phyloP scores from a whole-genome alignment of 2,113 vertebrate species.

The Caranx melampygus region DNA sequence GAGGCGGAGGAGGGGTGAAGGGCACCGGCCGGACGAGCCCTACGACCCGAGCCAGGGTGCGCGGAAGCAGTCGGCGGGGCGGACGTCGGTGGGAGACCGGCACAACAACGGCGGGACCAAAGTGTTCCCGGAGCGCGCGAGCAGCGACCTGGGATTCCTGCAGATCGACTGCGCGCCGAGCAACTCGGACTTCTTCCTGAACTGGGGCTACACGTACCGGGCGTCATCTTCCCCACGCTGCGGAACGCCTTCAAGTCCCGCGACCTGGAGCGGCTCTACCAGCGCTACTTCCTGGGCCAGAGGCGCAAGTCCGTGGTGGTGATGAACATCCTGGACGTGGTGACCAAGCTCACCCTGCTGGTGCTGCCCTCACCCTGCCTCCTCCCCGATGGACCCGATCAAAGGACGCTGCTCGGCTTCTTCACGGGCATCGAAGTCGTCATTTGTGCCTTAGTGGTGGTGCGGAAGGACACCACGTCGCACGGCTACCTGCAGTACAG shows the following conservation, averaged over 20 bases:
- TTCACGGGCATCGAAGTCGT: slow-evolving; percentile 97
- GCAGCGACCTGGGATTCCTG: slow-evolving; percentile 92
- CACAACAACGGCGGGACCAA: slow-evolving; percentile 93
- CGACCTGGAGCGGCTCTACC: slow-evolving; percentile 96
- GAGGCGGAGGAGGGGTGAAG: slow-evolving; percentile 58
- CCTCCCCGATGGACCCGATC: slow-evolving; percentile 94
- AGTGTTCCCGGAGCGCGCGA: slow-evolving; percentile 95
- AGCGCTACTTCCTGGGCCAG: slow-evolving; percentile 98
- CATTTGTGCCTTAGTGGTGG: slow-evolving; percentile 96
- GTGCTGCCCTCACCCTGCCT: slow-evolving; percentile 92
- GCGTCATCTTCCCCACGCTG: slow-evolving; percentile 97
- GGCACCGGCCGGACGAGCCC: slow-evolving; percentile 81
- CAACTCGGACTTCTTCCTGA: slow-evolving; percentile 98
- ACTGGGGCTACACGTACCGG: slow-evolving; percentile 95
- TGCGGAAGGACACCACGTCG: slow-evolving; percentile 96
- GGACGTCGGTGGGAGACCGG: slow-evolving; percentile 82
- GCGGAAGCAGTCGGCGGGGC: slow-evolving; percentile 84
- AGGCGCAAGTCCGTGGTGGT: slow-evolving; percentile 97
- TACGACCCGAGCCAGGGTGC: slow-evolving; percentile 81
- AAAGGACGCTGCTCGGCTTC: slow-evolving; percentile 94
- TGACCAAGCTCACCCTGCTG: slow-evolving; percentile 95
- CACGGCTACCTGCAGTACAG: slow-evolving; percentile 98
- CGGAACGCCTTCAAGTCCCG: slow-evolving; percentile 97
- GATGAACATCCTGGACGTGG: slow-evolving; percentile 96
- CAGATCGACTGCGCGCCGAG: slow-evolving; percentile 94